Percentiles rank a stretch among this genome's conserved stretches.
Evolutionary conservation across 2,888 invertebrate genomes (phyloP).

Genomic region (Eupithecia pulchellata): DNA sequence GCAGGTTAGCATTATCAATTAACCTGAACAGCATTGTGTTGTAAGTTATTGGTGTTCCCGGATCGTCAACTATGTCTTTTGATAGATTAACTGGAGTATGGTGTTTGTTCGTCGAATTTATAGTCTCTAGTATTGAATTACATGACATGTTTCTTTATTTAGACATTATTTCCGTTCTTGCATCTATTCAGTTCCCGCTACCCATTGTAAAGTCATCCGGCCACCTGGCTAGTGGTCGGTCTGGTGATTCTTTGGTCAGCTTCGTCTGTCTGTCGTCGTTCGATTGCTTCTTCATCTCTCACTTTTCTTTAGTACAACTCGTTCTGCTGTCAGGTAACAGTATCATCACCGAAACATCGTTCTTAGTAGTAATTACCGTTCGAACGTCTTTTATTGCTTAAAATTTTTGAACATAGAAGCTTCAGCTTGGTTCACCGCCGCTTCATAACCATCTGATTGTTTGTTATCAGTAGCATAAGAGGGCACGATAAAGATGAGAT

Average conservation of each 20-base stretch:
- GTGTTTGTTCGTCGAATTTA: neutral
- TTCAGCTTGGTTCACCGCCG: neutral
- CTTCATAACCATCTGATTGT: neutral
- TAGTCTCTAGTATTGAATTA: neutral
- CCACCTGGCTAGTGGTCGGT: neutral
- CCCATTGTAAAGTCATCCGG: neutral
- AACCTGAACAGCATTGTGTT: slow-evolving; percentile 24
- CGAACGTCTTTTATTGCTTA: neutral
- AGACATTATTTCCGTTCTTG: neutral
- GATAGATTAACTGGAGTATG: slow-evolving; percentile 5
- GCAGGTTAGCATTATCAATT: slow-evolving; percentile 31
- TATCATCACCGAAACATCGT: neutral
- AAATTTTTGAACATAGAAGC: neutral
- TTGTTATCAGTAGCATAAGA: neutral
- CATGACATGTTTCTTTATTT: neutral
- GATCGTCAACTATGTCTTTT: slow-evolving; percentile 26
- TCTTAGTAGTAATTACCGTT: neutral
- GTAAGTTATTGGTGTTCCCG: slow-evolving; percentile 21
- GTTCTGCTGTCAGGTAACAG: neutral
- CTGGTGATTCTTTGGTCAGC: neutral
- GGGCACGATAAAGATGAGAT: neutral
- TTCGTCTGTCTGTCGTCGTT: neutral
- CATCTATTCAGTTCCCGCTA: neutral
- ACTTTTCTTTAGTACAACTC: neutral
- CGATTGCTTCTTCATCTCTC: neutral